Conservation (phyloP, 1,140 invertebrate genomes). For the Papilio xuthus region DNA sequence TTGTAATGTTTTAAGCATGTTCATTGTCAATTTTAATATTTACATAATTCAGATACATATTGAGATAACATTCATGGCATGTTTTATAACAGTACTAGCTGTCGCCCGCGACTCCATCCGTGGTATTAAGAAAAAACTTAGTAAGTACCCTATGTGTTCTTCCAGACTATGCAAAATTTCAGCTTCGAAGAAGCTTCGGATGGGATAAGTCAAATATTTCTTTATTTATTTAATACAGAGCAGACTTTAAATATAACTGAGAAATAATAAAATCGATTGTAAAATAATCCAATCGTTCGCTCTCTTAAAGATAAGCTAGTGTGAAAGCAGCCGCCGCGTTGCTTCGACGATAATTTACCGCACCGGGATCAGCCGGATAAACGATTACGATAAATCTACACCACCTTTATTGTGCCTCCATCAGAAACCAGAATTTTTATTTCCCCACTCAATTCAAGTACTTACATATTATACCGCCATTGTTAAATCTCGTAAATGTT, state of each 20-base stretch:
- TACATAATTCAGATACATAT: background rate
- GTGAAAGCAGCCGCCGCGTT: slow-evolving; percentile 30
- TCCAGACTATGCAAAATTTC: no score
- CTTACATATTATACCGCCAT: slow-evolving; percentile 28
- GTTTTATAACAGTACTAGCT: background rate
- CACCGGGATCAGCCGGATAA: slow-evolving; percentile 53
- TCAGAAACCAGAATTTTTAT: slow-evolving; percentile 46
- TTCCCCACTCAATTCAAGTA: slow-evolving; percentile 41
- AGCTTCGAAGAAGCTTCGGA: no score
- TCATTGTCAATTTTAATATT: background rate
- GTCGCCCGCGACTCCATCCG: no score
- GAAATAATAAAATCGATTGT: background rate
- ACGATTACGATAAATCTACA: slow-evolving; percentile 50
- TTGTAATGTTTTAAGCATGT: background rate
- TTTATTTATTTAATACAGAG: background rate
- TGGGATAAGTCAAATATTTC: no score
- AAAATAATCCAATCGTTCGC: background rate
- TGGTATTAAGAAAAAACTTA: no score
- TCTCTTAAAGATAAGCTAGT: slow-evolving; percentile 22
- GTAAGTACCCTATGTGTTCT: no score
- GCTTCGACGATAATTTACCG: slow-evolving; percentile 52
- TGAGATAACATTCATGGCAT: background rate
- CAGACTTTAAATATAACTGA: background rate
- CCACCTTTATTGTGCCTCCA: slow-evolving; percentile 52
- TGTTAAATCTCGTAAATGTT: background rate